Evolutionary conservation across 2,888 invertebrate species (phyloP).

Genomic region (Cryptops parisi): DNA sequence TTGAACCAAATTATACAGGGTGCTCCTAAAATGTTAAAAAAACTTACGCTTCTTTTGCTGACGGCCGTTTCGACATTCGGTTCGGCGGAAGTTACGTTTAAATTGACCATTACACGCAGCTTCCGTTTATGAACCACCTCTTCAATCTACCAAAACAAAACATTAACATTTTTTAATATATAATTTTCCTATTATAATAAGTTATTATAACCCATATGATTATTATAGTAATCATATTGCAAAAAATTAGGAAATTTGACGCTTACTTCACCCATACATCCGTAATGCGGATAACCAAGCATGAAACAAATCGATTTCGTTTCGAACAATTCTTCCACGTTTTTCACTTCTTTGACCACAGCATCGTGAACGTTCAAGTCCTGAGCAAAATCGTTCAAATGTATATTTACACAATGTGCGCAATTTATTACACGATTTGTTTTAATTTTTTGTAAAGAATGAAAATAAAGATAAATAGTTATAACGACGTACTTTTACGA

Average conservation of each 20-base stretch:
- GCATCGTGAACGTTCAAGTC: slow-evolving; percentile 34
- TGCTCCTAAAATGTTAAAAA: too few relatives aligned
- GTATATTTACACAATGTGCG: neutral
- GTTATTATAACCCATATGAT: too few relatives aligned
- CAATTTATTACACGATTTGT: too few relatives aligned
- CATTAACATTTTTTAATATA: neutral
- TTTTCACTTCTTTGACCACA: slow-evolving; percentile 32
- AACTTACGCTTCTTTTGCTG: slow-evolving; percentile 19
- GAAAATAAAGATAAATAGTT: too few relatives aligned
- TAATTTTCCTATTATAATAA: too few relatives aligned
- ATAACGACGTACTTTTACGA: slow-evolving; percentile 36
- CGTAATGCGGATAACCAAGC: slow-evolving; percentile 64
- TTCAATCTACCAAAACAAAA: slow-evolving; percentile 21
- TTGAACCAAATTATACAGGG: slow-evolving; percentile 16
- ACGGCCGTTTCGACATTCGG: slow-evolving; percentile 25
- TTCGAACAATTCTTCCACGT: slow-evolving; percentile 51
- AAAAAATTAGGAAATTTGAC: neutral
- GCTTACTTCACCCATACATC: slow-evolving; percentile 55
- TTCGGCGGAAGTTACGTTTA: slow-evolving; percentile 27
- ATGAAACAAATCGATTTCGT: slow-evolving; percentile 54
- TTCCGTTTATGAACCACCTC: slow-evolving; percentile 24
- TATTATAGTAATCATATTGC: too few relatives aligned
- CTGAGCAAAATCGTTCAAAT: too few relatives aligned
- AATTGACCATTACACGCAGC: slow-evolving; percentile 24
- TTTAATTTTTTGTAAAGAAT: neutral